phyloP scores from a whole-genome alignment of 2,888 invertebrate genomes.

The Rhagophthalmus giganteus region DNA sequence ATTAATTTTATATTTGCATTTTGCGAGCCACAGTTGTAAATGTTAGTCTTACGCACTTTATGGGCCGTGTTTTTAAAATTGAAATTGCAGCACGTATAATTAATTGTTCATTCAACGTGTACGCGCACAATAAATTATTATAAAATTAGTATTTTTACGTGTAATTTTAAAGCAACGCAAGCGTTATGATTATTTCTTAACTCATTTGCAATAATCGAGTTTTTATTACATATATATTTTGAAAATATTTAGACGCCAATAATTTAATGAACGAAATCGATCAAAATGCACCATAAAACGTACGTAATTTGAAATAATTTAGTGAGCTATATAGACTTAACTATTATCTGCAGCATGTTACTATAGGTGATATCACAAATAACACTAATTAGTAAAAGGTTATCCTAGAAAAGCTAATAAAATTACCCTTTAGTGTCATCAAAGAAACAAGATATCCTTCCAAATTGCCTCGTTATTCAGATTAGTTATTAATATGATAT shows the following conservation, averaged over 20 bases:
- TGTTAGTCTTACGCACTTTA: not conserved
- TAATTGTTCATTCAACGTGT: too few relatives aligned
- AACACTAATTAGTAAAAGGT: not conserved
- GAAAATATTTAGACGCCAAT: too few relatives aligned
- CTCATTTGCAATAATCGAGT: not conserved
- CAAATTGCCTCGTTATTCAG: not conserved
- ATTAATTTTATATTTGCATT: conserved; percentile 10
- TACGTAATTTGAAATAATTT: too few relatives aligned
- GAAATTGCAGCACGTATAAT: too few relatives aligned
- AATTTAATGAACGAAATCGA: too few relatives aligned
- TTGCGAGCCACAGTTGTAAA: not conserved
- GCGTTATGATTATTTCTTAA: too few relatives aligned
- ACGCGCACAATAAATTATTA: not conserved
- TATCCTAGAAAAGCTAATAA: not conserved
- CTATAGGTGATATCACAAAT: not conserved
- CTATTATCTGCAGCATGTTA: not conserved
- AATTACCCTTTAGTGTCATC: not conserved
- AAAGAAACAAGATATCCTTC: not conserved
- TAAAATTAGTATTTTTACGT: too few relatives aligned
- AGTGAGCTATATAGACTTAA: not conserved
- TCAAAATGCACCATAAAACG: too few relatives aligned
- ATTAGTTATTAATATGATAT: too few relatives aligned
- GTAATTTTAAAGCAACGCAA: too few relatives aligned
- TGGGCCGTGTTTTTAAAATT: too few relatives aligned
- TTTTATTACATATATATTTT: not conserved